Evolutionary conservation across 2,888 invertebrate species (phyloP).

Genomic region (Orchesella flavescens): DNA sequence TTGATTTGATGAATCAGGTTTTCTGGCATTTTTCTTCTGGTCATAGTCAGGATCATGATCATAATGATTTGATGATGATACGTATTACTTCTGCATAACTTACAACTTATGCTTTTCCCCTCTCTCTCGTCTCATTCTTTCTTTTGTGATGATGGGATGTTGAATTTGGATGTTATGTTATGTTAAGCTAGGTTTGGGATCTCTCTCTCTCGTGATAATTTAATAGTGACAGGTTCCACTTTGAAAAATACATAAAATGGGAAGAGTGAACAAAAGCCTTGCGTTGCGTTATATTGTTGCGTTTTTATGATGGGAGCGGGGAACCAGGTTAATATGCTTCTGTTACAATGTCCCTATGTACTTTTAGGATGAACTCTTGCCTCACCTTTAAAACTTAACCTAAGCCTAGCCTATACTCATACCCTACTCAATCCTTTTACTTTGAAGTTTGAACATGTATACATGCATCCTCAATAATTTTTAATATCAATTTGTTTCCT

Average conservation of each 20-base stretch:
- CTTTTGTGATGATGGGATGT: neutral
- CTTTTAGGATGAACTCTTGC: neutral
- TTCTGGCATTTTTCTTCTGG: constrained; percentile 36
- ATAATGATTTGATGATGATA: constrained; percentile 30
- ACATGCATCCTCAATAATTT: too few species aligned
- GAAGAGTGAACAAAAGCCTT: neutral
- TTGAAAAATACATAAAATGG: constrained; percentile 19
- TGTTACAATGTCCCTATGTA: constrained; percentile 9
- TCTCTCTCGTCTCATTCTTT: neutral
- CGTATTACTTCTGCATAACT: neutral
- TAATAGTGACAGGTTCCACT: constrained; percentile 26
- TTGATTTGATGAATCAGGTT: constrained; percentile 42
- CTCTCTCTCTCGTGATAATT: constrained; percentile 40
- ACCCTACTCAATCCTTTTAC: too few species aligned
- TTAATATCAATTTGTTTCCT: too few species aligned
- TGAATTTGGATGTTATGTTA: neutral
- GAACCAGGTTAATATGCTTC: constrained; percentile 41
- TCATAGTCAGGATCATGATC: constrained; percentile 16
- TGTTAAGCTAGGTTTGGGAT: neutral
- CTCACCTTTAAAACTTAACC: constrained; percentile 17
- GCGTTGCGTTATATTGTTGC: neutral
- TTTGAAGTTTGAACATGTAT: too few species aligned
- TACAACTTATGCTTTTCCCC: neutral
- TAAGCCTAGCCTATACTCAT: neutral
- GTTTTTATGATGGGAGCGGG: neutral